Conservation (phyloP, 2,113 vertebrate species). For the Cathartes aura region DNA sequence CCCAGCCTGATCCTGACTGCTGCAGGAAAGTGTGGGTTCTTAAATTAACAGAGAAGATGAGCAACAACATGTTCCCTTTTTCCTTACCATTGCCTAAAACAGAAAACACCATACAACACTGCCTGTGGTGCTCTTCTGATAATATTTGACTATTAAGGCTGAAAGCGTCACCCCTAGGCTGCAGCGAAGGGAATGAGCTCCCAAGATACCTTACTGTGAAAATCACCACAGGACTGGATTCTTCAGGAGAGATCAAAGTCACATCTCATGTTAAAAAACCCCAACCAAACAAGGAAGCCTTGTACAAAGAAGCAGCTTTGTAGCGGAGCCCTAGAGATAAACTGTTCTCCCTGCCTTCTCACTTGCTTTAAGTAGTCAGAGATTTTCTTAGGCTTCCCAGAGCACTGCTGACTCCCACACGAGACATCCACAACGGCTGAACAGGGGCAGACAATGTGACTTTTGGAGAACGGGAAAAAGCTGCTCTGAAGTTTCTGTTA, state of each 20-base stretch:
- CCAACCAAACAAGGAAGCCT: neutral
- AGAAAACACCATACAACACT: neutral
- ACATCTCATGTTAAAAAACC: neutral
- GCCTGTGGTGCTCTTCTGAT: neutral
- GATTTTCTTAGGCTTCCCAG: neutral
- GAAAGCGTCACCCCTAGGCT: neutral
- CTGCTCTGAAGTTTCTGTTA: neutral
- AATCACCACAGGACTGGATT: neutral
- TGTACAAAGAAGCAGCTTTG: neutral
- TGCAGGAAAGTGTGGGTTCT: neutral
- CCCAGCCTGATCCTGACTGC: neutral
- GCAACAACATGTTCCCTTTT: neutral
- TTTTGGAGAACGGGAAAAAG: neutral
- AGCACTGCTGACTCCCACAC: accelerated
- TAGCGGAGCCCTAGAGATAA: neutral
- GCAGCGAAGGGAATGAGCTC: neutral
- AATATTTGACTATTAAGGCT: neutral
- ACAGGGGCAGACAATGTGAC: neutral
- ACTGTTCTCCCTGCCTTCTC: neutral
- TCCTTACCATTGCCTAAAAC: neutral
- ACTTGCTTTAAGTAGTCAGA: neutral
- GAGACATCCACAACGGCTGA: neutral
- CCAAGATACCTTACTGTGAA: neutral
- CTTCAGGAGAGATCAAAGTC: neutral
- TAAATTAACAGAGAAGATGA: neutral